Conservation (phyloP, 2,113 vertebrate species). For the Scalopus aquaticus region DNA sequence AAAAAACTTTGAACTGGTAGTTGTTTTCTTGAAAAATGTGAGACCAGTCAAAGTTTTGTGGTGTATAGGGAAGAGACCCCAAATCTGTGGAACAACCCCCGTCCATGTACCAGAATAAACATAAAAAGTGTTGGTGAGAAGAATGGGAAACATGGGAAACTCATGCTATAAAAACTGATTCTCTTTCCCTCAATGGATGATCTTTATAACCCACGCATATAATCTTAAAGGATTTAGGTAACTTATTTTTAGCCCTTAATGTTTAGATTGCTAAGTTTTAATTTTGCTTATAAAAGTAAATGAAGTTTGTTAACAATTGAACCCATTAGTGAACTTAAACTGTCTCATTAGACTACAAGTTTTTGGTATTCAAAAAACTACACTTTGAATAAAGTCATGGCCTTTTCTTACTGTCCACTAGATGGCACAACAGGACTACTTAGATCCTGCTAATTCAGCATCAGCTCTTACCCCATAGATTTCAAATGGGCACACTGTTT, state of each 20-base stretch:
- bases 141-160: background rate
- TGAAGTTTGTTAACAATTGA: background rate
- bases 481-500: background rate
- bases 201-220: background rate
- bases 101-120: background rate
- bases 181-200: background rate
- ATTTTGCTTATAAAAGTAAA: background rate
- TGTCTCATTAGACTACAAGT: background rate
- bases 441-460: fast-evolving
- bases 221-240: background rate
- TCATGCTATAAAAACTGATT: background rate
- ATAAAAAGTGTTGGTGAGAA: background rate
- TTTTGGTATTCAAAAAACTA: background rate
- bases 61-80: background rate
- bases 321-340: background rate
- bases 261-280: background rate
- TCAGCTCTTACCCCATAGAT: background rate
- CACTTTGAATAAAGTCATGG: background rate
- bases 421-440: background rate
- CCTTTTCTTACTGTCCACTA: conserved; percentile 16
- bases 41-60: too few relatives aligned
- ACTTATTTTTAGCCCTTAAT: background rate
- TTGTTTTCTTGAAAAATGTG: conserved; percentile 32
- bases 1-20: too few relatives aligned
- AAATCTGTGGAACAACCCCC: background rate